Conservation (phyloP, 2,113 vertebrate genomes). For the Silurus glanis region DNA sequence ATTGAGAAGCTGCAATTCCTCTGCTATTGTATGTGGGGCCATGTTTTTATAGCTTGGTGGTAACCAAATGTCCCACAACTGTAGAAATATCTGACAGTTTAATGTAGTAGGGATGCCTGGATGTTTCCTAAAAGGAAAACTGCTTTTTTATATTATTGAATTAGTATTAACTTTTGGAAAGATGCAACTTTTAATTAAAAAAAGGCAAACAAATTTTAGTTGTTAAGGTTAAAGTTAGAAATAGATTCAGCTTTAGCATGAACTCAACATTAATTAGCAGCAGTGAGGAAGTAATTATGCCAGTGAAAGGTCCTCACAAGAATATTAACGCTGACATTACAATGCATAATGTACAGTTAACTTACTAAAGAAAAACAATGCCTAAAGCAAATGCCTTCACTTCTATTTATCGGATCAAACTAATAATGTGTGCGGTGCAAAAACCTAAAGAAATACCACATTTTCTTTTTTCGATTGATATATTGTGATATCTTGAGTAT, state of each 20-base stretch:
- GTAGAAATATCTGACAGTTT: not conserved
- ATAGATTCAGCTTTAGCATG: not conserved
- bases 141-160: not conserved
- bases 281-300: not conserved
- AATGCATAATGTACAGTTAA: not conserved
- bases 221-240: not conserved
- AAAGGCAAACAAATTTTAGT: not conserved
- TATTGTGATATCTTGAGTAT: not conserved
- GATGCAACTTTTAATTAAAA: not conserved
- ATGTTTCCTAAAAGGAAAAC: not conserved
- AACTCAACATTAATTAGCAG: not conserved
- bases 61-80: not conserved
- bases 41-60: not conserved
- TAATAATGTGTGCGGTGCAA: not conserved
- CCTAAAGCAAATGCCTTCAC: not conserved
- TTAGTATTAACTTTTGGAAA: not conserved
- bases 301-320: not conserved
- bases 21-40: not conserved
- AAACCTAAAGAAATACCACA: not conserved
- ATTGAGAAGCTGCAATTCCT: constrained; percentile 6
- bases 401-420: not conserved
- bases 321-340: not conserved
- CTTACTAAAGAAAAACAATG: not conserved
- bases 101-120: not conserved
- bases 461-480: not conserved